phyloP scores from a whole-genome alignment of 2,888 invertebrate genomes.

The Hydrotaea cyrtoneurina region DNA sequence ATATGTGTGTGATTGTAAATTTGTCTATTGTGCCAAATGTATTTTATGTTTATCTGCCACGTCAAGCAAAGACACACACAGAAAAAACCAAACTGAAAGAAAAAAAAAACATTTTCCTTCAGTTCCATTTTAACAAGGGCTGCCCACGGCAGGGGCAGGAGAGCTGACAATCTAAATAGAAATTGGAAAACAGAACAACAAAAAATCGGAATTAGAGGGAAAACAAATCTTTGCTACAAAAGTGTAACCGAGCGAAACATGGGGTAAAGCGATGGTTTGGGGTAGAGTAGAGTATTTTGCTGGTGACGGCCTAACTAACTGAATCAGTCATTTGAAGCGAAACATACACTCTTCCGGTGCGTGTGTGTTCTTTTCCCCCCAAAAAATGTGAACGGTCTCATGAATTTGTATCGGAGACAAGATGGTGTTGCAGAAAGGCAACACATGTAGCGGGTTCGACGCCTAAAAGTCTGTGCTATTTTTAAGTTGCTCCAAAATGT shows the following conservation, averaged over 20 bases:
- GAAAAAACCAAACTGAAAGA: neutral
- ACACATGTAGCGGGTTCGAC: too few relatives aligned
- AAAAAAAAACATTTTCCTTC: neutral
- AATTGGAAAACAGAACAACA: constrained; percentile 33
- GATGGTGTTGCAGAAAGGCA: too few relatives aligned
- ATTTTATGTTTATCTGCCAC: constrained; percentile 44
- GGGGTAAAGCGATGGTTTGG: neutral
- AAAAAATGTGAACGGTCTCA: neutral
- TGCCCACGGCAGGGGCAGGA: neutral
- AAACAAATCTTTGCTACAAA: constrained; percentile 49
- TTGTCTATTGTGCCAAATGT: constrained; percentile 49
- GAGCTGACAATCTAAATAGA: constrained; percentile 36
- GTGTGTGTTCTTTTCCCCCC: neutral
- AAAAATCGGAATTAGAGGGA: constrained; percentile 38
- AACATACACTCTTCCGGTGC: constrained; percentile 54
- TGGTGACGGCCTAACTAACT: neutral
- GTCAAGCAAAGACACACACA: constrained; percentile 22
- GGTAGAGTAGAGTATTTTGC: neutral
- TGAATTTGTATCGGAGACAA: too few relatives aligned
- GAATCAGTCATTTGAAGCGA: constrained; percentile 46
- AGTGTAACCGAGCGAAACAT: neutral
- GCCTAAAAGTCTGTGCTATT: too few relatives aligned
- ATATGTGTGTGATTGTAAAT: neutral
- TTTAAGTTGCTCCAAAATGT: too few relatives aligned
- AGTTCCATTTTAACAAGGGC: constrained; percentile 41